Evolutionary conservation across 2,113 vertebrate genomes (phyloP).

Genomic region (Lophius piscatorius): DNA sequence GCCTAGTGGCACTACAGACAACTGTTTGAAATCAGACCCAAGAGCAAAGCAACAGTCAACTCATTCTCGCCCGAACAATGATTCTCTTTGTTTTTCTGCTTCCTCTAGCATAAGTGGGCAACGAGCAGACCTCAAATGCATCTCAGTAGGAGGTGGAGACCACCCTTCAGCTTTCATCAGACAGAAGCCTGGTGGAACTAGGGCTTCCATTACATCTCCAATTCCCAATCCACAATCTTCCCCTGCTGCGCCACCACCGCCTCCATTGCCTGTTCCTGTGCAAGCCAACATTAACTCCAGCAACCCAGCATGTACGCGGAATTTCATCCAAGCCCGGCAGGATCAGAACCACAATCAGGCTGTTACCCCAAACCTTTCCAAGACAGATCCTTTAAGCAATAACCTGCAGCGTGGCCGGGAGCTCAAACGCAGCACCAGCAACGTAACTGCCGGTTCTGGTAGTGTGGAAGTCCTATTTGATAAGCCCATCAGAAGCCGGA

Average conservation of each 20-base stretch:
- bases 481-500: conserved; percentile 79
- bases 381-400: conserved; percentile 80
- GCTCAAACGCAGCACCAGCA: conserved; percentile 86
- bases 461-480: conserved; percentile 84
- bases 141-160: conserved; percentile 87
- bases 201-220: conserved; percentile 81
- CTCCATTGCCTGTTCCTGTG: conserved; percentile 69
- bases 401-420: conserved; percentile 84
- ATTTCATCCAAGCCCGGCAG: conserved; percentile 85
- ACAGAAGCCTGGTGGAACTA: conserved; percentile 73
- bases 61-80: conserved; percentile 80
- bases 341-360: conserved; percentile 84
- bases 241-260: conserved; percentile 58
- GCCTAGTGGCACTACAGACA: conserved; percentile 61
- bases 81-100: conserved; percentile 91
- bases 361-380: conserved; percentile 76
- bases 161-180: conserved; percentile 89
- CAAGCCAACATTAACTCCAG: conserved; percentile 85
- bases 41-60: conserved; percentile 78
- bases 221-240: conserved; percentile 45
- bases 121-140: conserved; percentile 86
- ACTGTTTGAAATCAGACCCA: conserved; percentile 72
- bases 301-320: conserved; percentile 83
- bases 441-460: conserved; percentile 77
- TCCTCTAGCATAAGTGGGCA: conserved; percentile 93